Evolutionary conservation across 2,113 vertebrate species (phyloP).

Genomic region (Syngnathoides biaculeatus): DNA sequence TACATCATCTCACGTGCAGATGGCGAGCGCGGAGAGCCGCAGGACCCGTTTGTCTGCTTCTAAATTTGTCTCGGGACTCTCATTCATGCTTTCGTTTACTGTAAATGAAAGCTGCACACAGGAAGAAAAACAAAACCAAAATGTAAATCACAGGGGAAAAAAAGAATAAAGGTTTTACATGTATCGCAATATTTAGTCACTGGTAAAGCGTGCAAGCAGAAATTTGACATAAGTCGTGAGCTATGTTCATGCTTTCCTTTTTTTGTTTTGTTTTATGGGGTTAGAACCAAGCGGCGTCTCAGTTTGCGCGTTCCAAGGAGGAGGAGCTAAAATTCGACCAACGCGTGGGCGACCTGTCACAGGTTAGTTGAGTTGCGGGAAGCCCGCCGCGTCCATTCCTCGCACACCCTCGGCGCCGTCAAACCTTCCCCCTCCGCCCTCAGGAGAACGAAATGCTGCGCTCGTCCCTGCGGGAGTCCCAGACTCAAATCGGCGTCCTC

Average conservation of each 20-base stretch:
- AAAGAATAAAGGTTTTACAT: too few relatives aligned
- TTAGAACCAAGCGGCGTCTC: constrained; percentile 46
- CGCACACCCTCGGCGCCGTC: background rate
- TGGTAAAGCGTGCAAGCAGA: too few relatives aligned
- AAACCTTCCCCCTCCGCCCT: background rate
- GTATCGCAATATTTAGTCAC: too few relatives aligned
- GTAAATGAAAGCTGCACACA: background rate
- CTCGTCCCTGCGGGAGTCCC: constrained; percentile 48
- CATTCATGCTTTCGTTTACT: background rate
- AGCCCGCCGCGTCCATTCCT: background rate
- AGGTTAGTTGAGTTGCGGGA: constrained; percentile 38
- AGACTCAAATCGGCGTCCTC: constrained; percentile 57
- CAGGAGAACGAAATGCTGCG: constrained; percentile 70
- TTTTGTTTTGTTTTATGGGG: too few relatives aligned
- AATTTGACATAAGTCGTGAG: background rate
- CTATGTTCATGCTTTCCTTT: background rate
- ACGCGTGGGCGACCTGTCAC: constrained; percentile 55
- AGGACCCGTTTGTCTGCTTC: background rate
- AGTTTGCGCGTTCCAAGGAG: constrained; percentile 50
- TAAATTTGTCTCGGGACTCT: background rate
- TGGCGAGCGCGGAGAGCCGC: too few relatives aligned
- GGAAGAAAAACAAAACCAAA: background rate
- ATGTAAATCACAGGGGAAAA: too few relatives aligned
- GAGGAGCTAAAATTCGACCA: constrained; percentile 60
- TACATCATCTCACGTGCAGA: too few relatives aligned